Percentiles rank a stretch among this genome's conserved stretches.
Conservation (phyloP, 2,797 vertebrate genomes). For the Pelobates cultripes region DNA sequence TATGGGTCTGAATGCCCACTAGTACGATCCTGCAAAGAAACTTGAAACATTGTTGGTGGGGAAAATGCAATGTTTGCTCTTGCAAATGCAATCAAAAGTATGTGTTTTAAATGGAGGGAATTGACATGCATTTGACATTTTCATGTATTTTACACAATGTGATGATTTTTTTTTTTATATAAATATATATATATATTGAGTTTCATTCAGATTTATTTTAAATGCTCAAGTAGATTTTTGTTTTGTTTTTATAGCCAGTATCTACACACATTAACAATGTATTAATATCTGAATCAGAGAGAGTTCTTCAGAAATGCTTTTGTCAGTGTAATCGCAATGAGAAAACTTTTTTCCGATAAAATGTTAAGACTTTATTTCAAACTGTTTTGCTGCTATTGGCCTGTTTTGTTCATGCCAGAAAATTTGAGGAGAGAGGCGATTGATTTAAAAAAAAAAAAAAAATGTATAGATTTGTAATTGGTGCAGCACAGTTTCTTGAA, state of each 20-base stretch:
- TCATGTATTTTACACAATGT: conserved; percentile 91
- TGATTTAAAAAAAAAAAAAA: no score
- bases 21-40: conserved; percentile 80
- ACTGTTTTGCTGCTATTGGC: no score
- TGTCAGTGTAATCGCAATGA: conserved; percentile 40
- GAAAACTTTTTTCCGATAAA: neutral
- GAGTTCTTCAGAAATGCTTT: conserved; percentile 80
- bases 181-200: conserved; percentile 69
- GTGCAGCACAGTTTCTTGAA: no score
- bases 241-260: conserved; percentile 67
- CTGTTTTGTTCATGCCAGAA: no score
- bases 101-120: conserved; percentile 81
- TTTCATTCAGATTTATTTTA: conserved; percentile 89
- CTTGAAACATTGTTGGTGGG: conserved; percentile 88
- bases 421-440: no score
- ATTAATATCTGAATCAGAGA: conserved; percentile 82
- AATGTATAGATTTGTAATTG: no score
- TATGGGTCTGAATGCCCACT: conserved; percentile 65
- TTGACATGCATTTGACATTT: conserved; percentile 78
- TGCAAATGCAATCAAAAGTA: conserved; percentile 90
- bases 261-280: conserved; percentile 76
- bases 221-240: conserved; percentile 82
- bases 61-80: conserved; percentile 81
- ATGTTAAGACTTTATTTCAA: neutral
- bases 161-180: conserved; percentile 72